Percentiles rank a stretch among this genome's conserved stretches.
These are phyloP conservation scores for Drosophila leonis DNA, from an alignment of 2,888 invertebrate species.

Conservation along the genomic window DNA sequence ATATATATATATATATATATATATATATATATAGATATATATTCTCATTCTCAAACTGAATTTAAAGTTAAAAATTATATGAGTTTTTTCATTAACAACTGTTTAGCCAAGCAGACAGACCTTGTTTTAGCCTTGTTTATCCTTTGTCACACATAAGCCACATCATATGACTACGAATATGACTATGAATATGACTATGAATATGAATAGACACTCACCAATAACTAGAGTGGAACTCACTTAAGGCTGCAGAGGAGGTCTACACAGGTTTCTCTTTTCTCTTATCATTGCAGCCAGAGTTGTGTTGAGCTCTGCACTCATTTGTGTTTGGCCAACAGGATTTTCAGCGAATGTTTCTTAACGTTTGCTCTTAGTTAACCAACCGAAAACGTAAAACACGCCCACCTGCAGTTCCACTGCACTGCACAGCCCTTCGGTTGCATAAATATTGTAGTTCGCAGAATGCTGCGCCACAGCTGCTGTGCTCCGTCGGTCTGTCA, in stretches of 20 bases:
- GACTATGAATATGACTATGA: background rate
- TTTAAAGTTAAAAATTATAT: background rate
- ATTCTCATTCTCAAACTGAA: background rate
- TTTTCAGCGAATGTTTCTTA: background rate
- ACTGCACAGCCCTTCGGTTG: background rate
- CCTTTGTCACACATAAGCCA: background rate
- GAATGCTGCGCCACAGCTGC: too few relatives aligned
- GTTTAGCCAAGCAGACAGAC: background rate
- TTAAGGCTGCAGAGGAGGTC: background rate
- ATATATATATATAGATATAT: background rate
- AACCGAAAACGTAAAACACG: constrained; percentile 24
- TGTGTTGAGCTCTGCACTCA: background rate
- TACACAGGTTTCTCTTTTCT: background rate
- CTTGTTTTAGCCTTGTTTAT: background rate
- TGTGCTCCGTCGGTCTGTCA: background rate
- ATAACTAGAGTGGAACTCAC: constrained; percentile 5
- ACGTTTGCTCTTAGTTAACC: constrained; percentile 25
- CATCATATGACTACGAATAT: background rate
- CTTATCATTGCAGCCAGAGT: background rate
- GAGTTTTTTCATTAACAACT: background rate
- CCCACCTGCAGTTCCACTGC: constrained; percentile 4
- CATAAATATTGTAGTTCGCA: background rate
- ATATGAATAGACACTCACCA: background rate
- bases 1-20: background rate
- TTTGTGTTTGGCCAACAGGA: background rate